Percentiles rank a stretch among this genome's conserved stretches.
Evolutionary conservation across 2,113 vertebrate species (phyloP).

Genomic region (Anguilla japonica): DNA sequence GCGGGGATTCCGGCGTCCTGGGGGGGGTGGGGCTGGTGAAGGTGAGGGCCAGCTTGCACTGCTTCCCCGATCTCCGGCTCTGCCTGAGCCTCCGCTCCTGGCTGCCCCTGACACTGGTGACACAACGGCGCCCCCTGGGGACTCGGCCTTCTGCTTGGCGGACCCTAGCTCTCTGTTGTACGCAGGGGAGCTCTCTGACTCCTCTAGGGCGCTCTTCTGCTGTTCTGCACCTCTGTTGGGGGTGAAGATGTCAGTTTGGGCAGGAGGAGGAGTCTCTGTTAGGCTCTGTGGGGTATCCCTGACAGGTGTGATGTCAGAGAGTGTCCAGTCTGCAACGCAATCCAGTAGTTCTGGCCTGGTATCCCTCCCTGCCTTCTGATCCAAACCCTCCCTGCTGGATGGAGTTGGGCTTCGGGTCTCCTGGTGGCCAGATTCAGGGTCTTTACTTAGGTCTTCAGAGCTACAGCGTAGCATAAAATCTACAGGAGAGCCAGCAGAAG

Average conservation of each 20-base stretch:
- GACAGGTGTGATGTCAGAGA: constrained; percentile 49
- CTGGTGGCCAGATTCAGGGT: constrained; percentile 21
- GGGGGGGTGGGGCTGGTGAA: constrained; percentile 62
- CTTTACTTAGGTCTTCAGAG: constrained; percentile 24
- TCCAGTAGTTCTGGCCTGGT: constrained; percentile 56
- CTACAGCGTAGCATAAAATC: constrained; percentile 29
- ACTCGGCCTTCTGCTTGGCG: background rate
- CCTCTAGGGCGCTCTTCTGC: constrained; percentile 5
- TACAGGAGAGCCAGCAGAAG: background rate
- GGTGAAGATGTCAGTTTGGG: constrained; percentile 20
- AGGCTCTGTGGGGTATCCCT: constrained; percentile 49
- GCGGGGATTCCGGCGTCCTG: constrained; percentile 23
- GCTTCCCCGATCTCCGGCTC: constrained; percentile 66
- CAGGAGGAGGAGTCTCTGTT: background rate
- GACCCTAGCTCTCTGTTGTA: background rate
- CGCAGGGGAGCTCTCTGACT: constrained; percentile 2
- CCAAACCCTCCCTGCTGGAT: background rate
- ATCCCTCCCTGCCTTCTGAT: constrained; percentile 18
- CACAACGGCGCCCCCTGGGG: constrained; percentile 31
- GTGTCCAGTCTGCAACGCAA: constrained; percentile 70
- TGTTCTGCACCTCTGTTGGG: constrained; percentile 34
- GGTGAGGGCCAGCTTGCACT: constrained; percentile 79
- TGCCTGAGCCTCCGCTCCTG: constrained; percentile 63
- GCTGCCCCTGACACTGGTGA: constrained; percentile 40
- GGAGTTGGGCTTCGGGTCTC: background rate